Evolutionary conservation across 2,113 vertebrate genomes (phyloP), one percentile per base, ranked within the genome.

Genomic region (Toxotes chatareus): DNA sequence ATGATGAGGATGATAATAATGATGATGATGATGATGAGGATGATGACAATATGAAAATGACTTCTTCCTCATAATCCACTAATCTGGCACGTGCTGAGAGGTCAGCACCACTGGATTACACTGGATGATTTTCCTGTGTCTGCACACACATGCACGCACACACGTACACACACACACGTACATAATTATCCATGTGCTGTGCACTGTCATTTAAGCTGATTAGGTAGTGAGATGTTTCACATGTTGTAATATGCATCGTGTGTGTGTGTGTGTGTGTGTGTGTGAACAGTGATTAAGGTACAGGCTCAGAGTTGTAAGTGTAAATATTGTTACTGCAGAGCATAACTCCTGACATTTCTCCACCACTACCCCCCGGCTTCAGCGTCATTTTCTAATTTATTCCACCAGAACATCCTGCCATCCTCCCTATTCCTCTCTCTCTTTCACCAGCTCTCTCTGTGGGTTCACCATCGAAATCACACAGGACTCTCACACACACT

Each of bases 61-160:
- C 2, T 38, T 60, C 77, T 67, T 44, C 34, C 36, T 71, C 57
- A 42, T 79, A 86, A 88, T 87, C 71, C 68, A 2, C 68, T 89
- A 83, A 89, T 87, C 69, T 88, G 72, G 53, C 77, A 70, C 83
- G 73, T 81, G 44, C 59, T 84, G 75, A 87, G 80, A 64, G 27
- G 73, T 90, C 87, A 86, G 56, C n/a, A 46, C n/a, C 40, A 68
- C 53, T 82, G 76, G 79, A 87, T 71, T 89, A 81, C 61, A 70
- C 44, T 42, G 21, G 12, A 71, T 72, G 62, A 71, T 61, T 60
- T 66, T 32, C 17, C n/a, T 27, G 5, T 56, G 0, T 63, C 19
- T 19, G 23, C 71, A 70, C 69, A 19, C 47, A 49, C 47, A 47
- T 14, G 9, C 19, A 21, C 49, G 21, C 19, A 51, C 9, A 44